Base-by-base conservation (phyloP, 2,113 vertebrate species). In the Paralichthys olivaceus region DNA sequence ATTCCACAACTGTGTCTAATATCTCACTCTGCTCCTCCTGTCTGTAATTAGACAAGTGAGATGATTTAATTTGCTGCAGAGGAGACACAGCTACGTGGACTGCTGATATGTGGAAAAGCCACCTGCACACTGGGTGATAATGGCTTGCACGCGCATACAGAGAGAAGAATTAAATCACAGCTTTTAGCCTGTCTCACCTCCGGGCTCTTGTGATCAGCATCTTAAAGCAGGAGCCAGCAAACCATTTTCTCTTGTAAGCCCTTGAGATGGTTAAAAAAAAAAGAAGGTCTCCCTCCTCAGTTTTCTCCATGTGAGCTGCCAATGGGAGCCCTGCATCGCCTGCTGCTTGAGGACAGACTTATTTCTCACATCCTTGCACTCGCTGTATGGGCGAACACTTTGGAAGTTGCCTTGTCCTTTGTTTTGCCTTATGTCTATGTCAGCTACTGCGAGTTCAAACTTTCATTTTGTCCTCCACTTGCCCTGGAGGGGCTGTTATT, bases 111-210 rank as follows among this genome's bases (percentile, higher is more conserved):
- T 66, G 59, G 25, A 60, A 22, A 60, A 55, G 70, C 56, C 68
- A 77, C 79, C 47, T 63, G 72, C 55, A 73, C 53, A 65, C 28
- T 14, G 63, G 72, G 78, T 84, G 85, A 81, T 81, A 77, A 90
- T 56, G 67, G 74, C 58, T 74, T 62, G 19, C 74, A 32, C 66
- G 22, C 43, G 53, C 75, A 79, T 72, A 86, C 77, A 81, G 83
- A 78, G 75, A 83, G 79, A 73, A 69, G 45, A 93, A 92, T 90
- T 79, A 79, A 92, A 87, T 91, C 86, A 59, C 81, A 84, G 86
- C 67, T 83, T 84, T 85, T 85, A 86, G 69, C 72, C 68, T 26
- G 70, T 82, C 77, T 73, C 61, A 75, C 64, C 75, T 72, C 22
- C 40, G 4, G 70, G 75, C 72, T 75, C 63, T 65, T 91, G 87